Conservation (phyloP, 37 sponge, comb jelly and placozoan species). For the Oopsacas minuta region DNA sequence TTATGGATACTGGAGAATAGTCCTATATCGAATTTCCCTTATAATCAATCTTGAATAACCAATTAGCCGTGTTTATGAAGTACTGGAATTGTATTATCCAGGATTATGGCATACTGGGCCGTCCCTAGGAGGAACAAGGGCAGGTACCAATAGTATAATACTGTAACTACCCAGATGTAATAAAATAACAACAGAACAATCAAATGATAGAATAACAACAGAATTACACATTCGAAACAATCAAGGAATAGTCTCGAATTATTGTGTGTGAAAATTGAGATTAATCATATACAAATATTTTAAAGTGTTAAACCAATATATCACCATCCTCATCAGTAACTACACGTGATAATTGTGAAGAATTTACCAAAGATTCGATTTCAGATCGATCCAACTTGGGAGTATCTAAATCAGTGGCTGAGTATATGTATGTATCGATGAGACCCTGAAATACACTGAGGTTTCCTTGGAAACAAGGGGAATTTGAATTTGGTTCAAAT, state of each 20-base stretch:
- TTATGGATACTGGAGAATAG: too few species aligned
- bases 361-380: not conserved
- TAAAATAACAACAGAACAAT: not conserved
- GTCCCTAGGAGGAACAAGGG: too few species aligned
- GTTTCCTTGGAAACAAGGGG: not conserved
- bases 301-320: not conserved
- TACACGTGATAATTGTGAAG: not conserved
- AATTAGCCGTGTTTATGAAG: too few species aligned
- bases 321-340: conserved; percentile 5
- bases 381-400: not conserved
- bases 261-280: not conserved
- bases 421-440: not conserved
- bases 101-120: too few species aligned
- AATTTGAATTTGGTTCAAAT: conserved; percentile 4
- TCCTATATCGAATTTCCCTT: too few species aligned
- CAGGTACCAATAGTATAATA: not conserved
- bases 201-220: not conserved
- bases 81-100: too few species aligned
- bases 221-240: not conserved
- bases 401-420: conserved; percentile 1
- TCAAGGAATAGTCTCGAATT: not conserved
- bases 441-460: not conserved
- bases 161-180: not conserved
- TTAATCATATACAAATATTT: not conserved
- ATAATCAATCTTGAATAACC: too few species aligned